A percentile compares a stretch with the other conserved stretches of the same genome.
phyloP scores from a whole-genome alignment of 30 jellyfish, hydroid and myxozoan species.

The Chrysaora quinquecirrha region DNA sequence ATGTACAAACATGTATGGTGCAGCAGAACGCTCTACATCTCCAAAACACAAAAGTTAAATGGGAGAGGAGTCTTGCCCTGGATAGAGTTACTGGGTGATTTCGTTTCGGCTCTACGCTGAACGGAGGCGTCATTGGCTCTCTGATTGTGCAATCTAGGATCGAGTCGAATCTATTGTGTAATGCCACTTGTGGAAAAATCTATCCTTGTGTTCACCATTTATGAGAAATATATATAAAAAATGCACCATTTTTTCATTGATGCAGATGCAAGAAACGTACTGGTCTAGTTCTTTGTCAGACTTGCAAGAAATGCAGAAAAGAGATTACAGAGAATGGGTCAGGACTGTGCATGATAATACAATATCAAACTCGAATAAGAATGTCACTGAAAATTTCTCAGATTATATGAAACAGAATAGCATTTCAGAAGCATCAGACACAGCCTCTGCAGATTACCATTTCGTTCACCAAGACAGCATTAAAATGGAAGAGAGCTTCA shows the following conservation, averaged over 20 bases:
- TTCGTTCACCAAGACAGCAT: constrained; percentile 64
- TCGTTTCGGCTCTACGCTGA: too few relatives aligned
- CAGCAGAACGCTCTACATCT: too few relatives aligned
- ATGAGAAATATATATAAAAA: too few relatives aligned
- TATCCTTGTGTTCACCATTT: too few relatives aligned
- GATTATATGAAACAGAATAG: constrained; percentile 26
- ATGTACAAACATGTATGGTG: too few relatives aligned
- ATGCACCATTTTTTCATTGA: not conserved
- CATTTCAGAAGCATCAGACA: constrained; percentile 39
- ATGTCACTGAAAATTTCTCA: constrained; percentile 8
- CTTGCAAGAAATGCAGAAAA: constrained; percentile 87
- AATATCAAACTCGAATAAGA: constrained; percentile 35
- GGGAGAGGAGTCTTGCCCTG: too few relatives aligned
- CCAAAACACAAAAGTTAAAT: too few relatives aligned
- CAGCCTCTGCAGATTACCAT: constrained; percentile 42
- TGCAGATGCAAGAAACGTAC: constrained; percentile 86
- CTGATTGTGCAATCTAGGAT: too few relatives aligned
- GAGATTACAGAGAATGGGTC: constrained; percentile 96
- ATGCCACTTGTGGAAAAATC: too few relatives aligned
- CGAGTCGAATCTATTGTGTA: too few relatives aligned
- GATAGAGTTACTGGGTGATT: too few relatives aligned
- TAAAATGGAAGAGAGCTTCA: constrained; percentile 91
- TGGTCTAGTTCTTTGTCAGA: constrained; percentile 96
- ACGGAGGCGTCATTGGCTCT: too few relatives aligned
- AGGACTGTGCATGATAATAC: constrained; percentile 77